Evolutionary conservation across 2,888 invertebrate species (phyloP).

Genomic region (Heterodera filipjevi): DNA sequence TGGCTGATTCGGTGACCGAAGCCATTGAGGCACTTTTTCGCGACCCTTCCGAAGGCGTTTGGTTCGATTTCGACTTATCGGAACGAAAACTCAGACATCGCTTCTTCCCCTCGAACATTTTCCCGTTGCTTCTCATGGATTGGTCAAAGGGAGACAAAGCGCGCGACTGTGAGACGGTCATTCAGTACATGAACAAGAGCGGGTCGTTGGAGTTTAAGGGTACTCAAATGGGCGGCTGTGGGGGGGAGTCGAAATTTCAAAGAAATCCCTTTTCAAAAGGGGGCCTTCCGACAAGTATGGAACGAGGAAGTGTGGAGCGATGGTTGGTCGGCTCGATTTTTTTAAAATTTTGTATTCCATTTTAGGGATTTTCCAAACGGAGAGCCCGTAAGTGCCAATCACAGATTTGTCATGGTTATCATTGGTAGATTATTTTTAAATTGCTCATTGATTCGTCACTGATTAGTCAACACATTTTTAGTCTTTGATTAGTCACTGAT

Average conservation of each 20-base stretch:
- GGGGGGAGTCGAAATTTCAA: neutral
- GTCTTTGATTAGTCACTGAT: neutral
- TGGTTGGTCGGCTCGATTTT: conserved; percentile 37
- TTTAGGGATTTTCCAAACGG: conserved; percentile 7
- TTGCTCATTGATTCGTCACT: too few species aligned
- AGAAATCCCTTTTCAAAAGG: conserved; percentile 32
- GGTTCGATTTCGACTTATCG: conserved; percentile 53
- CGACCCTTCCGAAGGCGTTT: conserved; percentile 73
- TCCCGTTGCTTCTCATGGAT: conserved; percentile 75
- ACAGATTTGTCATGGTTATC: too few species aligned
- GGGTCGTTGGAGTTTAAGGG: conserved; percentile 41
- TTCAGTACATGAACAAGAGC: conserved; percentile 41
- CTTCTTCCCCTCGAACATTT: conserved; percentile 69
- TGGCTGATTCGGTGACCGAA: conserved; percentile 45
- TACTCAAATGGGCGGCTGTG: neutral
- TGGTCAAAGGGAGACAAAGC: conserved; percentile 6
- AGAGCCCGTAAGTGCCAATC: neutral
- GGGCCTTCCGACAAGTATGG: conserved; percentile 50
- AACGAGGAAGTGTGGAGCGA: conserved; percentile 44
- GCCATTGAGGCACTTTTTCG: conserved; percentile 76
- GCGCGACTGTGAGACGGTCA: conserved; percentile 26
- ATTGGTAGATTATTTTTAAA: too few species aligned
- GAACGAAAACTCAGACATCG: conserved; percentile 35
- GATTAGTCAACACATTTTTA: neutral
- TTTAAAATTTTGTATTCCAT: neutral